A percentile compares a stretch with the other conserved stretches of the same genome.
These are phyloP conservation scores for Myiotriccus ornatus DNA, from an alignment of 2,797 vertebrate species.

Conservation along the genomic window DNA sequence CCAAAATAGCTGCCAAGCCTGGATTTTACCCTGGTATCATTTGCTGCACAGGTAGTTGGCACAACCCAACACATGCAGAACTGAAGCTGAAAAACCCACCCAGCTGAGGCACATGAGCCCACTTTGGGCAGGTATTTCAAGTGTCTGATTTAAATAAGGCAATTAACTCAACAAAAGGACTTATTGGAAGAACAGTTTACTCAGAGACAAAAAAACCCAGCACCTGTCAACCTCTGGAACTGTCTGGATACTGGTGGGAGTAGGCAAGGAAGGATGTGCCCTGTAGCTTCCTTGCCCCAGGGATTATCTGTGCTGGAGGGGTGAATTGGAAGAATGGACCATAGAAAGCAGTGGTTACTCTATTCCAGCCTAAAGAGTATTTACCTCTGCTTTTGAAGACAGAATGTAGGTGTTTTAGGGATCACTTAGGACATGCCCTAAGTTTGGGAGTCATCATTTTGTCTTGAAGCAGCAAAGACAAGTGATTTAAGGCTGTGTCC, in stretches of 20 bases:
- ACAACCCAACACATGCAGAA: not conserved
- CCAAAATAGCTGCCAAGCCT: constrained; percentile 46
- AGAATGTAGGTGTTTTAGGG: not conserved
- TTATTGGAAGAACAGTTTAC: not conserved
- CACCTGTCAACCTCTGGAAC: not conserved
- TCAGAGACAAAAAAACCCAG: not conserved
- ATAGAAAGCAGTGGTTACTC: not conserved
- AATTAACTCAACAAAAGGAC: not conserved
- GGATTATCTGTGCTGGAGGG: not conserved
- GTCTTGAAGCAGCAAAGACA: not conserved
- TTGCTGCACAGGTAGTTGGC: not conserved
- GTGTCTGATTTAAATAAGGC: not conserved
- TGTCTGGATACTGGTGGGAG: not conserved
- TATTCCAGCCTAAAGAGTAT: not conserved
- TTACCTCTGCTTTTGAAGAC: not conserved
- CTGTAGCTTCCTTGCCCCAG: not conserved
- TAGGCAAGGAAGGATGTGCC: not conserved
- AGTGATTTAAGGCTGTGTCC: not conserved
- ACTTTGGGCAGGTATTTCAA: not conserved
- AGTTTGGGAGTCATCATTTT: not conserved
- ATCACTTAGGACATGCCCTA: accelerated
- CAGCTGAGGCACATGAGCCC: accelerated
- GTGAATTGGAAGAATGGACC: not conserved
- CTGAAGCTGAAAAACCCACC: not conserved
- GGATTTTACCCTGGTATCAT: constrained; percentile 4